phyloP scores from a whole-genome alignment of 2,113 vertebrate genomes.

The Ceuthmochares aereus region DNA sequence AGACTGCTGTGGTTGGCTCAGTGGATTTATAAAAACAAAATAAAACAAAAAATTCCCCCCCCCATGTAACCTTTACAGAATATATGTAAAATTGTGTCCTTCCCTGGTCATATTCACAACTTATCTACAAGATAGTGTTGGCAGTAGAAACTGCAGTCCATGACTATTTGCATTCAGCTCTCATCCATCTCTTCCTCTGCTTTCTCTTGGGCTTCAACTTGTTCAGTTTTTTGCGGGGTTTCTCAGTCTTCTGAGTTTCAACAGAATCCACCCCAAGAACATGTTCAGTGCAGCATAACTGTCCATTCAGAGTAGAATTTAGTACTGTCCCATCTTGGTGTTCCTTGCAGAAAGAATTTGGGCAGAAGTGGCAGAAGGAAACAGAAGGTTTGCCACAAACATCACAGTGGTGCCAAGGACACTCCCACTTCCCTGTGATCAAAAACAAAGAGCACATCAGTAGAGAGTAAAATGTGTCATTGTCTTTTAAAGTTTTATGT shows the following conservation, averaged over 20 bases:
- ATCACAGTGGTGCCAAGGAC: slow-evolving; percentile 98
- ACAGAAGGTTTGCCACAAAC: slow-evolving; percentile 93
- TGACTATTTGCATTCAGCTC: slow-evolving; percentile 75
- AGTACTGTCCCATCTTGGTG: slow-evolving; percentile 88
- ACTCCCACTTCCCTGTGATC: slow-evolving; percentile 94
- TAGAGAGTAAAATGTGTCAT: neutral
- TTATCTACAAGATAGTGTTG: slow-evolving; percentile 77
- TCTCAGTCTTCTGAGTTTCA: slow-evolving; percentile 55
- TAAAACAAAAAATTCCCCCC: slow-evolving; percentile 27
- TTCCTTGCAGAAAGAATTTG: slow-evolving; percentile 96
- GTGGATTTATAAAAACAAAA: slow-evolving; percentile 74
- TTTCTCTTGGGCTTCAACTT: slow-evolving; percentile 73
- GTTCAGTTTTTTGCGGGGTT: slow-evolving; percentile 51
- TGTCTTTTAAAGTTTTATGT: neutral
- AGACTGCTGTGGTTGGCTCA: slow-evolving; percentile 80
- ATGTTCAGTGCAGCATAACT: slow-evolving; percentile 90
- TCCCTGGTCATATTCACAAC: slow-evolving; percentile 76
- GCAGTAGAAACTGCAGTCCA: slow-evolving; percentile 66
- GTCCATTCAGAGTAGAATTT: slow-evolving; percentile 76
- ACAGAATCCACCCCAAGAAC: slow-evolving; percentile 78
- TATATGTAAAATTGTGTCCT: slow-evolving; percentile 64
- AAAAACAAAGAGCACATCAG: neutral
- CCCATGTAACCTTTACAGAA: slow-evolving; percentile 69
- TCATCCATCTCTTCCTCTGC: slow-evolving; percentile 77
- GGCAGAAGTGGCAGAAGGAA: slow-evolving; percentile 94